Base-by-base conservation (phyloP, 2,113 vertebrate genomes). In the Gorilla gorilla region DNA sequence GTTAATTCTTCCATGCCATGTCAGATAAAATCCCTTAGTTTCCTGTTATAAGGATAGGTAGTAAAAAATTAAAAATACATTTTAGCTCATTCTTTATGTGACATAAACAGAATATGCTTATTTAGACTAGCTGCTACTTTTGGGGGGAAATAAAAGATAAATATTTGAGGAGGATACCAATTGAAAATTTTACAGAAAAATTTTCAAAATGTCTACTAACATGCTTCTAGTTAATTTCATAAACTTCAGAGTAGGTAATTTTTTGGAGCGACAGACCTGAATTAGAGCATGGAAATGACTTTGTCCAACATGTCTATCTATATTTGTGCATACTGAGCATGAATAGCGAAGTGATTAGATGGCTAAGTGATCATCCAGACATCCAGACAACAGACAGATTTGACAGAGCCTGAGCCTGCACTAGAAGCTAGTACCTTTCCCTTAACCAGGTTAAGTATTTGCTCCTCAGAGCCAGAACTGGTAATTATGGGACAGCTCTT, bases 241-340 rank as follows among this genome's bases (percentile, higher is more conserved):
- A 64, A 23, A 57, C 11, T 25, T 10, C 30, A 8, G 5, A 25
- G 18, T 38, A 57, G 18, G 8, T 76, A 52, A 66, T 22, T 48
- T 76, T 68, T 89, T 68, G 57, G 32, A 76, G 17, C 2, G 17
- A 35, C 12, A 2, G 32, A 40, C 23, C 10, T 72, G 20, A 73
- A 14, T 30, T 16, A n/a, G 14, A 70, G 20, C 8, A 59, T 0
- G 35, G 45, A 32, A 43, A 82, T 50, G n/a, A 68, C 14, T 68
- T 57, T 38, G 20, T 1, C 27, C 17, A 9, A 1, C 6, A 57
- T 16, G 13, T 12, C 7, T 1, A 0, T 40, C 32, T 61, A 25
- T 0, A 18, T 1, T 17, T 25, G 16, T 70, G 52, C 82, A 30
- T 82, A 45, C 6, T 16, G 27, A 88, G n/a, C 10, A 30, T 16